Conservation (phyloP, 2,113 vertebrate species). For the Polyodon spathula region DNA sequence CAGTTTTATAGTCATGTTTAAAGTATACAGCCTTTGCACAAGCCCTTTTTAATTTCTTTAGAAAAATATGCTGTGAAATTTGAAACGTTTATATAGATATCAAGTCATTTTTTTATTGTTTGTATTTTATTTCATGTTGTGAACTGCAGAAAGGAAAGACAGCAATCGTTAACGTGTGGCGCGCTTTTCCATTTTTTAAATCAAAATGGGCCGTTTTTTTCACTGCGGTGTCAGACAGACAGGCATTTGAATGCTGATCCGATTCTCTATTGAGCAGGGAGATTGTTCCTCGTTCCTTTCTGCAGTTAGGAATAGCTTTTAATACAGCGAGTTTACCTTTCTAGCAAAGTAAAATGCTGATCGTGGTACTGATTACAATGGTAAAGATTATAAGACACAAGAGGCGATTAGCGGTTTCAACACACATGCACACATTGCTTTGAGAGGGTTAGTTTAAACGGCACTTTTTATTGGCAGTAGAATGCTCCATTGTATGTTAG, state of each 20-base stretch:
- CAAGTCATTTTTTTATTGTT: constrained; percentile 24
- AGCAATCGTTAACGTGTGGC: neutral
- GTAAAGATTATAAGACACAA: constrained; percentile 52
- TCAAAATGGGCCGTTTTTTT: too few relatives aligned
- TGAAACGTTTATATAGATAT: constrained; percentile 35
- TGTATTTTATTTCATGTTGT: constrained; percentile 13
- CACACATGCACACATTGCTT: constrained; percentile 69
- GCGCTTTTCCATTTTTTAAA: too few relatives aligned
- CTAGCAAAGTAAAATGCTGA: constrained; percentile 50
- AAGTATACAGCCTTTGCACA: constrained; percentile 75
- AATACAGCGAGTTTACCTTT: constrained; percentile 45
- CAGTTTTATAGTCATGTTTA: constrained; percentile 58
- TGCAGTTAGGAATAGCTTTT: constrained; percentile 26
- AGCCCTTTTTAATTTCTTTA: constrained; percentile 57
- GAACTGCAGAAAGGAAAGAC: constrained; percentile 27
- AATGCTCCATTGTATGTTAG: constrained; percentile 85
- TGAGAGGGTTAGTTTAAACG: constrained; percentile 68
- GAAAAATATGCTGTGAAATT: constrained; percentile 85
- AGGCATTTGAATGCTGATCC: too few relatives aligned
- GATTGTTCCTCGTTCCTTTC: constrained; percentile 39
- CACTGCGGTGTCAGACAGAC: too few relatives aligned
- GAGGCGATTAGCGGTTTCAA: constrained; percentile 64
- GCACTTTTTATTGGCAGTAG: constrained; percentile 67
- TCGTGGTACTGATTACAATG: constrained; percentile 60
- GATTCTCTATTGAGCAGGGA: constrained; percentile 34